A percentile compares a stretch with the other conserved stretches of the same genome.
phyloP scores from a whole-genome alignment of 2,888 invertebrate species.

The Patella caerulea region DNA sequence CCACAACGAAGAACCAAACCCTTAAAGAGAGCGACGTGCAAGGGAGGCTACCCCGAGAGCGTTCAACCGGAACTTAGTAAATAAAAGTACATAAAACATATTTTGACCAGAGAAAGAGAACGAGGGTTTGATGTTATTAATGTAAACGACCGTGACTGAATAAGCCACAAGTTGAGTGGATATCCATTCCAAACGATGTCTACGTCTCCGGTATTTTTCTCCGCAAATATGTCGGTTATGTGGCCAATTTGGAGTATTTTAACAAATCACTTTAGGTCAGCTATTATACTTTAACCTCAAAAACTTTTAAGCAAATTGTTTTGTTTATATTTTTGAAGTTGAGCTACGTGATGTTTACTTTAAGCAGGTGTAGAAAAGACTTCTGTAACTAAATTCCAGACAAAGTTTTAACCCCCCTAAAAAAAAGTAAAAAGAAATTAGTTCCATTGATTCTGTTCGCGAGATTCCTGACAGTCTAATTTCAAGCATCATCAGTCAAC shows the following conservation, averaged over 20 bases:
- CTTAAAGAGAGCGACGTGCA: neutral
- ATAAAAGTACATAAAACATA: slow-evolving; percentile 7
- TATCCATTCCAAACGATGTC: too few species aligned
- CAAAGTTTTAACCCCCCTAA: too few species aligned
- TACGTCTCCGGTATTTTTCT: neutral
- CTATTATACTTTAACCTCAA: neutral
- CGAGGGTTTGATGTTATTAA: slow-evolving; percentile 3
- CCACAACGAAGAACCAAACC: neutral
- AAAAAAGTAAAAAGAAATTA: too few species aligned
- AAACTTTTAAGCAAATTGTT: neutral
- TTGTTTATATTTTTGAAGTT: neutral
- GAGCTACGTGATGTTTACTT: neutral
- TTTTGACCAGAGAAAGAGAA: slow-evolving; percentile 5
- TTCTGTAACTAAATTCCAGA: too few species aligned
- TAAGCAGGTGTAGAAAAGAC: neutral
- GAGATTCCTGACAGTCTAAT: slow-evolving; percentile 1
- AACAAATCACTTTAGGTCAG: slow-evolving; percentile 3
- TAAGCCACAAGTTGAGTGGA: too few species aligned
- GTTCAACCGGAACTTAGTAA: slow-evolving; percentile 1
- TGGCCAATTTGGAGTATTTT: neutral
- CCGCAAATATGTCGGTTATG: neutral
- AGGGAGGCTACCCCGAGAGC: neutral
- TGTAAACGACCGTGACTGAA: neutral
- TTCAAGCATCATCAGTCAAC: slow-evolving; percentile 9
- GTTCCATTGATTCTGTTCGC: neutral